Base-by-base conservation (phyloP, 2,113 vertebrate genomes). In the Anarhynchus alexandrinus region DNA sequence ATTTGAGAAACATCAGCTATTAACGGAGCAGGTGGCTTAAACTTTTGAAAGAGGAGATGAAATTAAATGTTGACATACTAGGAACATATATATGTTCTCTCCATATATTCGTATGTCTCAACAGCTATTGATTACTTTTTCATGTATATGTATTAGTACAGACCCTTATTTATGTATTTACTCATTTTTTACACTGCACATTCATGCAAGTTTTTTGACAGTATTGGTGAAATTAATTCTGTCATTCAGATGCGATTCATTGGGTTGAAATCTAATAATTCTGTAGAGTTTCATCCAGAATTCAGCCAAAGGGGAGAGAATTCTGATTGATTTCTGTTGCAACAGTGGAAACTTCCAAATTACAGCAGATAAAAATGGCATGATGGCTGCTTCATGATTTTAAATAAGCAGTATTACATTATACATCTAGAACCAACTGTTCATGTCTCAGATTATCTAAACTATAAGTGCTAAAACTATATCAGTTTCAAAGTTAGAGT, bases 1-100 rank as follows among this genome's bases (percentile, higher is more conserved):
- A 45, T 10, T 54, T 82, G 66, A 87, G 70, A 91, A 94, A 91
- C 30, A 69, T 86, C 15, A 6, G 20, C 64, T 82, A 30, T 94
- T 95, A 96, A 92, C 3, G 1, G 89, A 94, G 57, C 32, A 71
- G 32, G 7, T 91, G 70, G 84, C 94, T 93, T 95, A 86, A 92
- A 89, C 49, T 81, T 76, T 66, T n/a, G 42, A 89, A 80, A 96
- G 29, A 55, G n/a, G 82, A 84, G 47, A 43, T 55, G 22, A 71
- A 96, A 84, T 86, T 45, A 84, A 88, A 85, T 86, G 38, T 73
- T 67, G 29, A 27, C 11, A 1, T 93, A 49, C 52, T 62, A 43
- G 52, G 58, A 94, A 32, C 51, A 74, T 52, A 61, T 29, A 16
- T 40, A 34, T 71, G 32, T 69, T 86, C 82, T 85, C 15, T 36